Percentiles rank a stretch among this genome's conserved stretches.
phyloP scores from a whole-genome alignment of 2,113 vertebrate genomes.

The Ginglymostoma cirratum region DNA sequence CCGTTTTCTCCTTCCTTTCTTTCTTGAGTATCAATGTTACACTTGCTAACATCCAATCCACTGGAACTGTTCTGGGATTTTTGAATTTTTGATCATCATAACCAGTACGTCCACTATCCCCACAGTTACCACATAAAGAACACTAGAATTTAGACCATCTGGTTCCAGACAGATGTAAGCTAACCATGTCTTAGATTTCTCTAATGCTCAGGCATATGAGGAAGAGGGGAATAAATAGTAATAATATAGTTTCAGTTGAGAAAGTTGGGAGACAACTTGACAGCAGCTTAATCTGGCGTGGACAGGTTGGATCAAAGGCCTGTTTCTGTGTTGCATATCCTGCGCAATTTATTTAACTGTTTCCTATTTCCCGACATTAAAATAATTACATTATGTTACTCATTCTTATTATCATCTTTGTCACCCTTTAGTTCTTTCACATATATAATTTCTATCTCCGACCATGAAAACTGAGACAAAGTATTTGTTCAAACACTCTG shows the following conservation, averaged over 20 bases:
- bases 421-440: background rate
- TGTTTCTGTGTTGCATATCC: too few relatives aligned
- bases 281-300: too few relatives aligned
- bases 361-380: background rate
- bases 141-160: background rate
- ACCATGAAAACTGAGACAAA: too few relatives aligned
- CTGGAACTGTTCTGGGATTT: background rate
- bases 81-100: background rate
- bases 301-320: too few relatives aligned
- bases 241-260: too few relatives aligned
- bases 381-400: background rate
- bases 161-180: background rate
- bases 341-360: too few relatives aligned
- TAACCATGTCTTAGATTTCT: too few relatives aligned
- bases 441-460: background rate
- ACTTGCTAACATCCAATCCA: background rate
- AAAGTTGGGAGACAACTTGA: too few relatives aligned
- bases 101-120: background rate
- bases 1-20: background rate
- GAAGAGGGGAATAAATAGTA: too few relatives aligned
- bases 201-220: too few relatives aligned
- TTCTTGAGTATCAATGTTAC: background rate
- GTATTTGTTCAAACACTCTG: too few relatives aligned
- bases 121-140: background rate
- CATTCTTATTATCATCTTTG: background rate